Evolutionary conservation across 2,113 vertebrate species (phyloP).

Genomic region (Gymnorhina tibicen): DNA sequence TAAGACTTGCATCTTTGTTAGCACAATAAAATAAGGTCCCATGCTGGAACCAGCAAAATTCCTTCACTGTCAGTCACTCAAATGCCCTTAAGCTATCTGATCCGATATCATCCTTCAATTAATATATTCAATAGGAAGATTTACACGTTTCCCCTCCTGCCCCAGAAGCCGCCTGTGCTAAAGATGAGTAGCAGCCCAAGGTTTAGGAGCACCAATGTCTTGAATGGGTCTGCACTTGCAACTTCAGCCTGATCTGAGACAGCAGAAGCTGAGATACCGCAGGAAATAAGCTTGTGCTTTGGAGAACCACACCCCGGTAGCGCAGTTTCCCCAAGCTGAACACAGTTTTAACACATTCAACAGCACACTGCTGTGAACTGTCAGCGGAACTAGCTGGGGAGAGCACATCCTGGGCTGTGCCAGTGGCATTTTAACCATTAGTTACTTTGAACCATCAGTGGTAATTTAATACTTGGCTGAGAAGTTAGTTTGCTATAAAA

Average conservation of each 20-base stretch:
- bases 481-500: not conserved
- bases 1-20: not conserved
- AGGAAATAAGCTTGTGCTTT: not conserved
- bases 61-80: not conserved
- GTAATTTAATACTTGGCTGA: not conserved
- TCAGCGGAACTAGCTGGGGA: fast-evolving
- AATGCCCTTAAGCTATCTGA: not conserved
- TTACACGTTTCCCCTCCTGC: fast-evolving
- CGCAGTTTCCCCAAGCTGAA: not conserved
- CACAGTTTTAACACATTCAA: not conserved
- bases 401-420: not conserved
- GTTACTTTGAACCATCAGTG: not conserved
- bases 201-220: not conserved
- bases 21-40: not conserved
- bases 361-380: not conserved
- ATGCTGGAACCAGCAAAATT: not conserved
- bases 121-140: not conserved
- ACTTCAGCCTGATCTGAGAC: not conserved
- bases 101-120: not conserved
- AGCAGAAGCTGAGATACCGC: not conserved
- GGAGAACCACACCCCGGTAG: not conserved
- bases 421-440: not conserved
- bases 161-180: not conserved
- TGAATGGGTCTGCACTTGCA: not conserved
- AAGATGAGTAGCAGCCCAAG: not conserved